A percentile compares a stretch with the other conserved stretches of the same genome.
Evolutionary conservation across 2,113 vertebrate species (phyloP).

Genomic region (Holacanthus passer): DNA sequence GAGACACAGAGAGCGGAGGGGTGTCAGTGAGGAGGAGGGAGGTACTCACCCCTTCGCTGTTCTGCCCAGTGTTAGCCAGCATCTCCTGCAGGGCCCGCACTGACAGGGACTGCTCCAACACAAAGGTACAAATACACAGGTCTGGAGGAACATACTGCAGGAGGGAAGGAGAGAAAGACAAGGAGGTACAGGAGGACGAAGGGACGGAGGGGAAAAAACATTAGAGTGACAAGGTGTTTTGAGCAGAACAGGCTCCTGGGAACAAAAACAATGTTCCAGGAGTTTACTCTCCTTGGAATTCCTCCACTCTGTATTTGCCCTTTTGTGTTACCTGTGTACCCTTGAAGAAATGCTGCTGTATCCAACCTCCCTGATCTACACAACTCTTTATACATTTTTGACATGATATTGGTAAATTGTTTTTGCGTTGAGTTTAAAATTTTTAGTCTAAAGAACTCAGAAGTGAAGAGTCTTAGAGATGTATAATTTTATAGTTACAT

Average conservation of each 20-base stretch:
- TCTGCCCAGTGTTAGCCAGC: conserved; percentile 91
- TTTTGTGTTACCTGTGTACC: conserved; percentile 16
- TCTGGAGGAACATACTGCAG: conserved; percentile 95
- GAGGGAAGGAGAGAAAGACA: neutral
- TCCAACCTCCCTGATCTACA: neutral
- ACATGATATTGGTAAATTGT: neutral
- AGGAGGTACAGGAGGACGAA: neutral
- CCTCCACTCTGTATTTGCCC: neutral
- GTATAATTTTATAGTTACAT: neutral
- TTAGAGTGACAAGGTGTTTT: conserved; percentile 17
- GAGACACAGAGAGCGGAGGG: neutral
- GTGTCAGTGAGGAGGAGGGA: neutral
- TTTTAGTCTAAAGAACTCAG: neutral
- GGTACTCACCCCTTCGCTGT: conserved; percentile 91
- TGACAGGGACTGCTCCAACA: conserved; percentile 96
- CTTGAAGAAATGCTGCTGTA: neutral
- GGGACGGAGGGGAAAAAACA: neutral
- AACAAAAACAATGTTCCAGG: neutral
- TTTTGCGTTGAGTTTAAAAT: neutral
- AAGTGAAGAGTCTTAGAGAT: neutral
- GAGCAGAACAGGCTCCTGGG: neutral
- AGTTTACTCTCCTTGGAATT: conserved; percentile 20
- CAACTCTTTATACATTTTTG: neutral
- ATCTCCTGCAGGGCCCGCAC: conserved; percentile 98
- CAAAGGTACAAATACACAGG: conserved; percentile 96